Evolutionary conservation across 2,888 invertebrate species (phyloP).

Genomic region (Ceratothoa steindachneri): DNA sequence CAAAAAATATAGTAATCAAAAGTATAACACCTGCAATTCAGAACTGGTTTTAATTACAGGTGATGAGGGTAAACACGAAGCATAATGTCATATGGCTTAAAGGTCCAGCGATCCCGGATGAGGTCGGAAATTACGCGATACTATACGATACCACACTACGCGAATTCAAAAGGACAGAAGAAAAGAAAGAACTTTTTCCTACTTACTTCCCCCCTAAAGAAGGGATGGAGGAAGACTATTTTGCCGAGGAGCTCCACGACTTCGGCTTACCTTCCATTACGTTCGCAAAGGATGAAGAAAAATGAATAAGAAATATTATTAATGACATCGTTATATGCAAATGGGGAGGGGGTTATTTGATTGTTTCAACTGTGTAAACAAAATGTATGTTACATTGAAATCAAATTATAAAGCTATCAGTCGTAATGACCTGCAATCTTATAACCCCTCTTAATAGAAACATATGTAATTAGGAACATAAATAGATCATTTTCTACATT

Average conservation of each 20-base stretch:
- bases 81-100: slow-evolving; percentile 85
- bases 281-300: slow-evolving; percentile 27
- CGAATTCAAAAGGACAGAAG: slow-evolving; percentile 55
- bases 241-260: slow-evolving; percentile 20
- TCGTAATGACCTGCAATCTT: too few relatives aligned
- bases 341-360: too few relatives aligned
- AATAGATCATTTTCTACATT: too few relatives aligned
- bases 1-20: too few relatives aligned
- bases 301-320: too few relatives aligned
- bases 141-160: slow-evolving; percentile 76
- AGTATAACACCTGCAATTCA: too few relatives aligned
- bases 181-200: slow-evolving; percentile 38
- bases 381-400: not conserved
- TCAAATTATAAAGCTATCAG: not conserved
- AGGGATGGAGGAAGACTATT: slow-evolving; percentile 23
- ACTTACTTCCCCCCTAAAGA: slow-evolving; percentile 39
- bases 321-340: too few relatives aligned
- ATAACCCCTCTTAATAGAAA: too few relatives aligned
- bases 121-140: slow-evolving; percentile 70
- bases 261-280: slow-evolving; percentile 25
- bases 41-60: slow-evolving; percentile 62
- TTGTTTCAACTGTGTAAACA: too few relatives aligned
- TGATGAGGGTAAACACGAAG: slow-evolving; percentile 88
- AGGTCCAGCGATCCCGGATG: slow-evolving; percentile 77
- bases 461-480: too few relatives aligned